phyloP scores from a whole-genome alignment of 1,140 invertebrate genomes.

The Pogonomyrmex barbatus region DNA sequence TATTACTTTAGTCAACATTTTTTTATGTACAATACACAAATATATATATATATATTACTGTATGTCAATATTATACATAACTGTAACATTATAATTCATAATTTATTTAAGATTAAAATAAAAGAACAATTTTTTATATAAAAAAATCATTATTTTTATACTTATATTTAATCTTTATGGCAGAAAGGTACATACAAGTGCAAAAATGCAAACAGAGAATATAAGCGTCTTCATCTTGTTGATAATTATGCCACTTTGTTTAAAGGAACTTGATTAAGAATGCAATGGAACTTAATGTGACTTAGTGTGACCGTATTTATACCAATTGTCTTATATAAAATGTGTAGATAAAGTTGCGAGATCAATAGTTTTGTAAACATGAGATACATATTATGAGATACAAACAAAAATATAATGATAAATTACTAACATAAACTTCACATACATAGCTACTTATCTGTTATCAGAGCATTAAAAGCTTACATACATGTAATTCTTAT shows the following conservation, averaged over 20 bases:
- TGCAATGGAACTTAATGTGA: not conserved
- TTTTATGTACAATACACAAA: not conserved
- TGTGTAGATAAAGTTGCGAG: not conserved
- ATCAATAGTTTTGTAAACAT: not conserved
- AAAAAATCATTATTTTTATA: not conserved
- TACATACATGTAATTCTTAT: not conserved
- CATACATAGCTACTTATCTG: no score
- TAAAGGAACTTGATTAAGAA: not conserved
- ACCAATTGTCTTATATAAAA: not conserved
- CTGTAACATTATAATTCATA: not conserved
- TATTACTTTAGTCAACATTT: not conserved
- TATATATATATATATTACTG: not conserved
- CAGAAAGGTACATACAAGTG: not conserved
- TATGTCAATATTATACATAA: not conserved
- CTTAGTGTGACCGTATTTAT: conserved; percentile 14
- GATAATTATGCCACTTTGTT: not conserved
- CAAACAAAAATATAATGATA: conserved; percentile 2
- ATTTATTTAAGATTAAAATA: not conserved
- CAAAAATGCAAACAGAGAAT: not conserved
- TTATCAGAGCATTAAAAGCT: no score
- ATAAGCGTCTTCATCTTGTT: not conserved
- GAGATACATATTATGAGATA: not conserved
- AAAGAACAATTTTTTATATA: not conserved
- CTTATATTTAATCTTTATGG: not conserved
- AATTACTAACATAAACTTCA: not conserved